Percentiles rank a stretch among this genome's conserved stretches.
These are phyloP conservation scores for Calliopum simillimum DNA, from an alignment of 2,888 invertebrate genomes.

Conservation along the genomic window DNA sequence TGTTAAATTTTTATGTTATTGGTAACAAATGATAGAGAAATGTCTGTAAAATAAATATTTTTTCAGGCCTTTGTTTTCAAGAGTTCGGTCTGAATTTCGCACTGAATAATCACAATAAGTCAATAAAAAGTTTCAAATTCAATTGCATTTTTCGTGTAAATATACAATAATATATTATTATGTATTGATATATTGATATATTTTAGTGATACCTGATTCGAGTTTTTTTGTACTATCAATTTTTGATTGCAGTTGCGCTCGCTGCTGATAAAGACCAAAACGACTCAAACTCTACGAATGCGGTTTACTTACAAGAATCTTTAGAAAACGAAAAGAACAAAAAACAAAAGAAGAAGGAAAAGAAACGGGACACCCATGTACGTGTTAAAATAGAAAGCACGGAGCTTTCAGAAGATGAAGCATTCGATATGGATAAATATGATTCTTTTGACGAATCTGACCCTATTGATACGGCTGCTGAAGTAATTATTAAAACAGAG, in stretches of 20 bases:
- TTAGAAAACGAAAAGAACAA: neutral
- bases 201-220: conserved; percentile 43
- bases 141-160: neutral
- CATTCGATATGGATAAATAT: conserved; percentile 16
- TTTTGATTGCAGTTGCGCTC: conserved; percentile 41
- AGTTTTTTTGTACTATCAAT: conserved; percentile 44
- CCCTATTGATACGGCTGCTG: conserved; percentile 32
- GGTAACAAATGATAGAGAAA: no score
- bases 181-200: conserved; percentile 1
- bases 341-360: neutral
- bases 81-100: no score
- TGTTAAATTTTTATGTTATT: no score
- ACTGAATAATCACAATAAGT: no score
- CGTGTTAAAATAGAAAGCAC: no score
- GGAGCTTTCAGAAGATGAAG: conserved; percentile 21
- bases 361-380: neutral
- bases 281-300: conserved; percentile 12
- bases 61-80: no score
- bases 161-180: neutral
- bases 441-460: conserved; percentile 22
- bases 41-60: no score
- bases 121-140: no score
- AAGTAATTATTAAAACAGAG: conserved; percentile 32
- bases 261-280: conserved; percentile 23
- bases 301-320: conserved; percentile 27